Evolutionary conservation across 2,797 vertebrate genomes (phyloP).

Genomic region (Eulemur albifrons): DNA sequence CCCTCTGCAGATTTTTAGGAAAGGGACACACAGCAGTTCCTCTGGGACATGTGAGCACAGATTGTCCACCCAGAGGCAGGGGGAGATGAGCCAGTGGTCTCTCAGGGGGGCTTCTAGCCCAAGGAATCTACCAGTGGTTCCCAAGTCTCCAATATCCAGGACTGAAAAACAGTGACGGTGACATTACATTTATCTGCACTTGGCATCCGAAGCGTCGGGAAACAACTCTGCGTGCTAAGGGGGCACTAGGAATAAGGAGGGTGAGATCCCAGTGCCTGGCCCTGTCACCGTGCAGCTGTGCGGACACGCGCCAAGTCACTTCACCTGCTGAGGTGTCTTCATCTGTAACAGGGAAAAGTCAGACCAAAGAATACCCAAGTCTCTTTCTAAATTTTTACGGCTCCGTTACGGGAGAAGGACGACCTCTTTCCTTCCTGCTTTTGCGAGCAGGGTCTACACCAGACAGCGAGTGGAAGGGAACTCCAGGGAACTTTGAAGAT

Average conservation of each 20-base stretch:
- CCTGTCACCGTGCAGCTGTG: fast-evolving
- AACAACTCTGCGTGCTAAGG: not conserved
- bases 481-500: not conserved
- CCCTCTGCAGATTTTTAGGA: not conserved
- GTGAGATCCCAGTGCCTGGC: fast-evolving
- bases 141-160: not conserved
- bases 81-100: not conserved
- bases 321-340: not conserved
- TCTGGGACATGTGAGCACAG: not conserved
- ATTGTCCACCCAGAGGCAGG: not conserved
- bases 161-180: not conserved
- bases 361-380: not conserved
- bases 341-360: not conserved
- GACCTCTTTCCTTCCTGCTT: not conserved
- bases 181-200: not conserved
- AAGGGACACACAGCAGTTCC: not conserved
- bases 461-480: not conserved
- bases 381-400: not conserved
- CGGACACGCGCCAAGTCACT: fast-evolving
- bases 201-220: fast-evolving
- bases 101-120: not conserved
- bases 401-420: not conserved
- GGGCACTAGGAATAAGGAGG: not conserved
- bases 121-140: not conserved
- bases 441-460: not conserved